These are phyloP conservation scores for Abrostola triplasia DNA, from an alignment of 2,888 invertebrate genomes.

Conservation along the genomic window DNA sequence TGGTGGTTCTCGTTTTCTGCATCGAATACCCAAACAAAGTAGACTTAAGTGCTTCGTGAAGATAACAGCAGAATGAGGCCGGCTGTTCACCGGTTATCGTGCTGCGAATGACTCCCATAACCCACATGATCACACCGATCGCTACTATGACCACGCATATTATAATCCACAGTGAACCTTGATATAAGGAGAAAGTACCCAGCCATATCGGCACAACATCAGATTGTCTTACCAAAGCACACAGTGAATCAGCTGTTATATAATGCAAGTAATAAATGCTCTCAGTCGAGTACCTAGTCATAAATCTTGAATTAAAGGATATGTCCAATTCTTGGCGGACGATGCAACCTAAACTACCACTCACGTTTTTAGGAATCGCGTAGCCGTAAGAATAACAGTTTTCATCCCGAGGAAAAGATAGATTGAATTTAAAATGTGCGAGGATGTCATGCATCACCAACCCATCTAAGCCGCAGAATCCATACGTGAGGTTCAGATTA, in stretches of 20 bases:
- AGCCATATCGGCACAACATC: constrained; percentile 65
- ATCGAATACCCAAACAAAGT: constrained; percentile 62
- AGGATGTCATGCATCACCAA: constrained; percentile 67
- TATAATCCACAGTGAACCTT: constrained; percentile 32
- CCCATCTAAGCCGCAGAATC: constrained; percentile 70
- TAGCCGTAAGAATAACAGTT: constrained; percentile 60
- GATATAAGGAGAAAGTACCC: constrained; percentile 51
- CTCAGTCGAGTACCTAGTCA: constrained; percentile 59
- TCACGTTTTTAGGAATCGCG: constrained; percentile 36
- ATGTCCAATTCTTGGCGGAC: constrained; percentile 63
- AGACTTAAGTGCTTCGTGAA: constrained; percentile 52
- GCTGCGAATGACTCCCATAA: constrained; percentile 39
- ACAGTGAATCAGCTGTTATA: constrained; percentile 62
- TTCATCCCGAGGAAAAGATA: constrained; percentile 44
- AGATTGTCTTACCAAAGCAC: constrained; percentile 61
- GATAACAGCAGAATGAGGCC: constrained; percentile 40
- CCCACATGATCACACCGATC: constrained; percentile 60
- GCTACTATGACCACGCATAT: constrained; percentile 36
- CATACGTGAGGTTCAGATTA: constrained; percentile 49
- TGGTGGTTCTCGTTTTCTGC: constrained; percentile 48
- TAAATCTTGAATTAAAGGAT: constrained; percentile 74
- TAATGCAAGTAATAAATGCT: constrained; percentile 60
- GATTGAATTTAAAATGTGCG: constrained; percentile 62
- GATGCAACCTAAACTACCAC: constrained; percentile 66
- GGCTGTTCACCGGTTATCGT: constrained; percentile 25